Evolutionary conservation across 2,888 invertebrate genomes (phyloP).

Genomic region (Eupithecia vulgata): DNA sequence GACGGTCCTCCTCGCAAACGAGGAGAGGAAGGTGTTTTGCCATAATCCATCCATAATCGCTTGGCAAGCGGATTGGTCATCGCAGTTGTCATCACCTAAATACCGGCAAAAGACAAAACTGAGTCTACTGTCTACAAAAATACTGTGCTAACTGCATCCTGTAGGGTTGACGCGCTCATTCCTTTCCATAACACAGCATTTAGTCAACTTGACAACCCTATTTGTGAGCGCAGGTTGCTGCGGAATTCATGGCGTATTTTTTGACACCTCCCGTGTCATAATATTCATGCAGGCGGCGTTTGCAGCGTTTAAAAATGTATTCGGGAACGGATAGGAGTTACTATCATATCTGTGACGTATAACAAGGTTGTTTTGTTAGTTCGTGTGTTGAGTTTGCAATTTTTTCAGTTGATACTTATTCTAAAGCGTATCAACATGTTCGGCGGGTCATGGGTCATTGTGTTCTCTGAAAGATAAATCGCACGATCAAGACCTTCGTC

Average conservation of each 20-base stretch:
- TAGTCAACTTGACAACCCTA: slow-evolving; percentile 44
- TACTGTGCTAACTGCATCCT: slow-evolving; percentile 27
- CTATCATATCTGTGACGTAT: not conserved
- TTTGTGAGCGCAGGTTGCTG: slow-evolving; percentile 39
- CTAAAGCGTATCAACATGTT: not conserved
- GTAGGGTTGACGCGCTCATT: slow-evolving; percentile 42
- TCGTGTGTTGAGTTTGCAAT: not conserved
- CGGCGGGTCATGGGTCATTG: not conserved
- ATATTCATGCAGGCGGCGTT: slow-evolving; percentile 7
- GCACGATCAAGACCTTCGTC: not conserved
- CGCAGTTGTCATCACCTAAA: not conserved
- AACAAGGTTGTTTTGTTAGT: slow-evolving; percentile 9
- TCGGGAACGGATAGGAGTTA: slow-evolving; percentile 2
- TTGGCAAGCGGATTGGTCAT: not conserved
- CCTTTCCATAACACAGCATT: slow-evolving; percentile 42
- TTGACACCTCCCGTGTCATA: slow-evolving; percentile 32
- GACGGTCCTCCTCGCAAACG: no score
- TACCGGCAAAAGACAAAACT: not conserved
- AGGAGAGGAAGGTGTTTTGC: no score
- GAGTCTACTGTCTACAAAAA: slow-evolving; percentile 4
- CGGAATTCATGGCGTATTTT: slow-evolving; percentile 45
- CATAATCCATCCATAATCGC: not conserved
- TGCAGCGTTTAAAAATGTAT: slow-evolving; percentile 2
- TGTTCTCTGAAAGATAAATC: not conserved
- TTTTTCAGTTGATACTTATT: not conserved